Base-by-base conservation (phyloP, 2,113 vertebrate species). In the Phrynosoma blainvillii region DNA sequence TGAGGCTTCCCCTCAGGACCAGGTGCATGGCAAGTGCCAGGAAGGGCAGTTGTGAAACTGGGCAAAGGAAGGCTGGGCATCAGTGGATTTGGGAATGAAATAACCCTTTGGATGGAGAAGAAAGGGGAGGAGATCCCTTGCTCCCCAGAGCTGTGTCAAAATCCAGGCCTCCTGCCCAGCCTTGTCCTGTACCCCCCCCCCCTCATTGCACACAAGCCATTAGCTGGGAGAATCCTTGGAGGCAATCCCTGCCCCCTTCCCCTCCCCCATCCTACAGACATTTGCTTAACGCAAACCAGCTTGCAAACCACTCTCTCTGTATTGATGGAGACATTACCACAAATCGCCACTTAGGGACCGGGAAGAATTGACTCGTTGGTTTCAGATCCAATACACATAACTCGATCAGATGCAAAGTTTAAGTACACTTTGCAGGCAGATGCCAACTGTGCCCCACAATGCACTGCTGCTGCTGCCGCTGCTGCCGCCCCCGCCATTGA, bases 241-340 rank as follows among this genome's bases (percentile, higher is more conserved):
- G 89, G 93, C 95, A 68, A 92, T 16, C 11, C 47, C 47, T 47
- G 8, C 12, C 27, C 27, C 36, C 36, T 36, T 1, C 36, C 36
- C 79, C 93, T 92, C 92, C 90, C 91, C 91, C 93, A 91, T 93
- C 94, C 93, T 93, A 89, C 84, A 96, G 95, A 90, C 95, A 91
- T 96, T 96, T 96, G 96, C 97, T 95, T 97, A 97, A 96, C 94
- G 87, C 96, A 96, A 96, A 96, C 95, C 96, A 96, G 96, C 96
- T 94, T 95, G 95, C 95, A 95, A 95, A 95, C 95, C 91, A 86
- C 96, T 96, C 96, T 89, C 90, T 91, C 95, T 91, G 94, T 97
- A 97, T 97, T 97, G 97, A 97, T 97, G 97, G 95, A 96, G 97
- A 97, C 97, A 97, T 97, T 97, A 97, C 97, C 97, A 97, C 97